Evolutionary conservation across 2,888 invertebrate genomes (phyloP).

Genomic region (Odiellus spinosus): DNA sequence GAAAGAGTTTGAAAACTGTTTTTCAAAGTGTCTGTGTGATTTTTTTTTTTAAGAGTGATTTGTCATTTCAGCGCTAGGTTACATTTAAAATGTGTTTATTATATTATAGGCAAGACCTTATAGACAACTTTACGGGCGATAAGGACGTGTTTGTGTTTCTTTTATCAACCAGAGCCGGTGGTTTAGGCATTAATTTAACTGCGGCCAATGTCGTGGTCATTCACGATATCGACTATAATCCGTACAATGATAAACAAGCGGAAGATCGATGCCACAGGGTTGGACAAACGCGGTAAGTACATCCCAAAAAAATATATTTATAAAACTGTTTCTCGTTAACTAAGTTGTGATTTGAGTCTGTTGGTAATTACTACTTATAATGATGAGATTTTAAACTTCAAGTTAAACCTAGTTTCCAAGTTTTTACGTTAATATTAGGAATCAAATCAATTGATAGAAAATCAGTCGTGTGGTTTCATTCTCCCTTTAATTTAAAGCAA

Average conservation of each 20-base stretch:
- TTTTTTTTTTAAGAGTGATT: not conserved
- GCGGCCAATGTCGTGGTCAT: slow-evolving; percentile 89
- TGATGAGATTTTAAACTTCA: too few relatives aligned
- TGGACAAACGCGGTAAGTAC: slow-evolving; percentile 40
- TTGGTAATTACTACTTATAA: too few relatives aligned
- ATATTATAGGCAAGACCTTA: slow-evolving; percentile 59
- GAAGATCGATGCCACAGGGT: slow-evolving; percentile 63
- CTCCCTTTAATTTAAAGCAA: too few relatives aligned
- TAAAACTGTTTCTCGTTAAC: too few relatives aligned
- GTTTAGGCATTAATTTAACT: slow-evolving; percentile 85
- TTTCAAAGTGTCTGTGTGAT: not conserved
- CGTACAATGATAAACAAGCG: slow-evolving; percentile 88
- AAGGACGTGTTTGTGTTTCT: slow-evolving; percentile 70
- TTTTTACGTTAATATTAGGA: too few relatives aligned
- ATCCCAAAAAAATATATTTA: too few relatives aligned
- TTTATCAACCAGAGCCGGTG: slow-evolving; percentile 82
- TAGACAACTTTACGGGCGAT: slow-evolving; percentile 71
- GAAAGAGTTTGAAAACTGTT: not conserved
- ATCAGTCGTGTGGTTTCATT: too few relatives aligned
- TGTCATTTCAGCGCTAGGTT: not conserved
- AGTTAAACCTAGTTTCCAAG: too few relatives aligned
- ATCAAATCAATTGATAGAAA: too few relatives aligned
- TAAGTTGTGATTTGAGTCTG: too few relatives aligned
- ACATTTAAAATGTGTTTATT: slow-evolving; percentile 1
- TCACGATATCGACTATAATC: slow-evolving; percentile 96